These are phyloP conservation scores for Danionella dracula DNA, from an alignment of 2,797 vertebrate species.

Conservation along the genomic window DNA sequence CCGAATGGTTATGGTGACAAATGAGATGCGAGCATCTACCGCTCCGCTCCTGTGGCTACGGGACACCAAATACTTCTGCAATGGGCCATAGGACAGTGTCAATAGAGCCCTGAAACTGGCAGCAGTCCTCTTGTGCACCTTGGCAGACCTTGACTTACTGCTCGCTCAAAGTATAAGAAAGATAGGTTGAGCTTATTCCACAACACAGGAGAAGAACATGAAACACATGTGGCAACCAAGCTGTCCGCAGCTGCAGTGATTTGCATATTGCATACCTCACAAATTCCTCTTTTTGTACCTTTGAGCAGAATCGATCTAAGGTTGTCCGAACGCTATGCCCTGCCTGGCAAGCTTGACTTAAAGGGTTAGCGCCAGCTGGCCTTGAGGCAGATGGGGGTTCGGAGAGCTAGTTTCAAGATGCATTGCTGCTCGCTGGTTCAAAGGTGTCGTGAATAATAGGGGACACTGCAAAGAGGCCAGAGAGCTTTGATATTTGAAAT, in stretches of 20 bases:
- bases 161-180: conserved; percentile 18
- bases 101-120: conserved; percentile 64
- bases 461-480: conserved; percentile 58
- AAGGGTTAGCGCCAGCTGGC: conserved; percentile 68
- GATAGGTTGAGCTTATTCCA: conserved; percentile 33
- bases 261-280: conserved; percentile 20
- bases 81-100: conserved; percentile 61
- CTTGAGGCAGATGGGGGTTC: conserved; percentile 64
- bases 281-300: conserved; percentile 22
- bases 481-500: conserved; percentile 67
- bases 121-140: conserved; percentile 57
- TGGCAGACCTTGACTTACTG: conserved; percentile 55
- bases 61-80: conserved; percentile 64
- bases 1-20: conserved; percentile 49
- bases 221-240: background rate
- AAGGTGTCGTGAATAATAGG: conserved; percentile 72
- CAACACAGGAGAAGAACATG: conserved; percentile 34
- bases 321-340: conserved; percentile 62
- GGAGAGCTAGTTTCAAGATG: conserved; percentile 66
- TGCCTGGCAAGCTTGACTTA: conserved; percentile 63
- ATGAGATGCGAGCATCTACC: conserved; percentile 53
- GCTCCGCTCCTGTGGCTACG: conserved; percentile 68
- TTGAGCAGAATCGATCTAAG: conserved; percentile 47
- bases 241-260: conserved; percentile 21
- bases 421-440: conserved; percentile 73